phyloP scores from a whole-genome alignment of 1,140 invertebrate species.

The Pectinophora gossypiella region DNA sequence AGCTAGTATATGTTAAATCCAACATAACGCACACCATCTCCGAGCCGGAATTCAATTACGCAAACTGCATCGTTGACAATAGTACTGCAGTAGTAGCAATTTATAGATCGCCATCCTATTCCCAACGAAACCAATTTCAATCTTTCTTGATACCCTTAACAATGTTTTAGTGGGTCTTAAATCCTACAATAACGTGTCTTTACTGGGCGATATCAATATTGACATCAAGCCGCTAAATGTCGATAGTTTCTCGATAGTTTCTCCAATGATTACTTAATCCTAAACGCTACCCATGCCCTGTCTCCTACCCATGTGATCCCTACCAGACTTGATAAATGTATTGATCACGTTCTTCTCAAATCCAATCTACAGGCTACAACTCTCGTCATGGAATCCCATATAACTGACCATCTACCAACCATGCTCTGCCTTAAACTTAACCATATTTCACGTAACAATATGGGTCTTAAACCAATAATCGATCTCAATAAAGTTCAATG shows the following conservation, averaged over 20 bases:
- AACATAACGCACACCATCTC: not conserved
- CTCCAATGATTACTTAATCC: constrained; percentile 11
- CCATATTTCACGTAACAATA: not conserved
- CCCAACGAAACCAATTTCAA: constrained; percentile 11
- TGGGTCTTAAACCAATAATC: too few relatives aligned
- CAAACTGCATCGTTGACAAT: not conserved
- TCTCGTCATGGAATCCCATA: not conserved
- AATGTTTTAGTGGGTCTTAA: not conserved
- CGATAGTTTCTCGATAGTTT: not conserved
- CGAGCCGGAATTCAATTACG: not conserved
- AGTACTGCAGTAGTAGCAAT: constrained; percentile 5
- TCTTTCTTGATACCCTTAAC: constrained; percentile 8
- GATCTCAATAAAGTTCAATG: not conserved
- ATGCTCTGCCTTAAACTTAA: not conserved
- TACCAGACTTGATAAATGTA: constrained; percentile 7
- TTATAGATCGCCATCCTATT: constrained; percentile 14
- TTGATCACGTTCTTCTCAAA: constrained; percentile 20
- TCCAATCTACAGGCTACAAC: not conserved
- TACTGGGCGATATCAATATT: constrained; percentile 21
- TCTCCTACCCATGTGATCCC: constrained; percentile 9
- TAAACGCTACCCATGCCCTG: constrained; percentile 10
- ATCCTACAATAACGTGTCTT: constrained; percentile 3
- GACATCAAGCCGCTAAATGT: constrained; percentile 8
- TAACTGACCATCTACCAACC: constrained; percentile 9
- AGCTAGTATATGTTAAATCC: too few relatives aligned